Evolutionary conservation across 1,140 invertebrate species (phyloP), one percentile per base, ranked within the genome.

Genomic region (Penaeus chinensis): DNA sequence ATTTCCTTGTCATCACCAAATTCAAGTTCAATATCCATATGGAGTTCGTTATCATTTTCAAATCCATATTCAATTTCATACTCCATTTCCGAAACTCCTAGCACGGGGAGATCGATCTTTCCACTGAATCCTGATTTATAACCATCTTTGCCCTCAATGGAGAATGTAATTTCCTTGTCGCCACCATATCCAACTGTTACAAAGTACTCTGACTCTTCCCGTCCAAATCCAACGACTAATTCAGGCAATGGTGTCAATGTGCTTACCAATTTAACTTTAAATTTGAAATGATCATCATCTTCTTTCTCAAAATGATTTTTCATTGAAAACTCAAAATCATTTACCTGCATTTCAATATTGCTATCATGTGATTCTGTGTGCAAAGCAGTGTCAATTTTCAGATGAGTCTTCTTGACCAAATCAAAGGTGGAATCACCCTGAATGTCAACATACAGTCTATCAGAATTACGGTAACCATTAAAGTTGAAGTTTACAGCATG

Each of bases 41-140:
- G 32, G 0, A 71, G 66, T 32, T 71, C n/a, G 66, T 71, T 3
- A 32, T 71, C 66, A 13, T 71, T 71, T 32, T 71, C 32, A 32
- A 71, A 71, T 71, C 20, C 66, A 19, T 71, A 71, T 32, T 71
- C 66, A 32, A 71, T 18, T 71, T 71, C 66, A 20, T 71, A 71
- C 16, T 71, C 66, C 16, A 71, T 13, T 2, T 71, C 20, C 8
- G 10, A 16, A 32, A 24, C 11, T n/a, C 66, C 66, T 71, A 24
- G 20, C 20, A 13, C 18, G 18, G 66, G 66, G 10, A 71, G 66
- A 71, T 19, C 66, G 32, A 71, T 71, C 66, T 71, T 71, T 18
- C 66, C 66, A n/a, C n/a, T 2, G 66, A 71, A 71, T 71, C 66
- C 66, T 71, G n/a, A n/a, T 71, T 20, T 20, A 71, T 71, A 71